Percentiles rank a stretch among this genome's conserved stretches.
phyloP scores from a whole-genome alignment of 1,140 invertebrate genomes.

The Sitophilus oryzae region DNA sequence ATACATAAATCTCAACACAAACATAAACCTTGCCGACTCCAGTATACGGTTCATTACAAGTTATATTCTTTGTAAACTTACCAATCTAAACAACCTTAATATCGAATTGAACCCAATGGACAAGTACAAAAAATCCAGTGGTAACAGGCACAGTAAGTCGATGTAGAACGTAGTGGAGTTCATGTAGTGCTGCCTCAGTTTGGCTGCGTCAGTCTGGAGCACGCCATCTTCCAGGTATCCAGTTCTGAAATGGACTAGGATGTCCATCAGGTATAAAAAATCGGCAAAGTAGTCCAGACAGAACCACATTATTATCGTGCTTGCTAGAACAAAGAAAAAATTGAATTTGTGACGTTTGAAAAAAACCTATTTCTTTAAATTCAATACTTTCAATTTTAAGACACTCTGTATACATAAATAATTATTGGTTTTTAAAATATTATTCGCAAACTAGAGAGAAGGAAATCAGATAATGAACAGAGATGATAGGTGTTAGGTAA shows the following conservation, averaged over 20 bases:
- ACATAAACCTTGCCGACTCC: too few relatives aligned
- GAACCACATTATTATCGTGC: conserved; percentile 91
- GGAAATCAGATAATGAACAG: too few relatives aligned
- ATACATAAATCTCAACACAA: too few relatives aligned
- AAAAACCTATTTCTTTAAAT: too few relatives aligned
- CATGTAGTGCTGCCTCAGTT: conserved; percentile 94
- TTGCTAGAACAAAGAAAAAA: conserved; percentile 52
- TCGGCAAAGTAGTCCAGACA: conserved; percentile 95
- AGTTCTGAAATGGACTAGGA: conserved; percentile 94
- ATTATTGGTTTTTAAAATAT: too few relatives aligned
- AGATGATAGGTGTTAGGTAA: too few relatives aligned
- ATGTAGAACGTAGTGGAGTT: conserved; percentile 99
- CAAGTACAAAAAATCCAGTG: conserved; percentile 95
- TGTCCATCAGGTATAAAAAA: conserved; percentile 92
- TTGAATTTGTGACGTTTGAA: neutral
- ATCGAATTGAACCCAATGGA: conserved; percentile 97
- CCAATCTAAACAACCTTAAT: conserved; percentile 90
- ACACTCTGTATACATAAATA: too few relatives aligned
- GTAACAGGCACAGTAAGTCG: conserved; percentile 94
- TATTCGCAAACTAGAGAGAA: too few relatives aligned
- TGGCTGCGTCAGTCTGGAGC: conserved; percentile 88
- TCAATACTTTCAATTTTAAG: too few relatives aligned
- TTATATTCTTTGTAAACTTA: too few relatives aligned
- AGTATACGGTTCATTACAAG: too few relatives aligned
- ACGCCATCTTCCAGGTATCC: conserved; percentile 95